phyloP scores from a whole-genome alignment of 2,888 invertebrate genomes.

The Lamellibrachia columna region DNA sequence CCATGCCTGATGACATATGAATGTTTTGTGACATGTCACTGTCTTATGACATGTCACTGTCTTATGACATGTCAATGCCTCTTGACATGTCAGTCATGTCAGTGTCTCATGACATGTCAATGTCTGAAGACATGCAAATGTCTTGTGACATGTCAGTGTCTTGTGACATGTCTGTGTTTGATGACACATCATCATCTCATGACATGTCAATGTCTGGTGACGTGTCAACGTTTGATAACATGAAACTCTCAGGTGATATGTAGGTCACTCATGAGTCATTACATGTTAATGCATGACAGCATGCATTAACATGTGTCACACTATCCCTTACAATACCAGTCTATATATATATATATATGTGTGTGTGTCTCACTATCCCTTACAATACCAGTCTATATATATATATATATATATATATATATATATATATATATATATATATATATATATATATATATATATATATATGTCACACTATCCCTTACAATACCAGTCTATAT shows the following conservation, averaged over 20 bases:
- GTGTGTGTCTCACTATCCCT: too few species aligned
- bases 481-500: too few species aligned
- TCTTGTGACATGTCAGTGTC: neutral
- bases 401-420: neutral
- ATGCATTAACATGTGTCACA: neutral
- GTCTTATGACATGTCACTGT: neutral
- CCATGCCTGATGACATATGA: neutral
- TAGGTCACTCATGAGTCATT: neutral
- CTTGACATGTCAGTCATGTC: neutral
- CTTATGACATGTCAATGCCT: slow-evolving; percentile 20
- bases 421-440: slow-evolving; percentile 20
- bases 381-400: too few species aligned
- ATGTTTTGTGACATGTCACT: neutral
- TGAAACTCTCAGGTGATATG: neutral
- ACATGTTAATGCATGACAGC: neutral
- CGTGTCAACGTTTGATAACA: neutral
- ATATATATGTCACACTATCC: too few species aligned
- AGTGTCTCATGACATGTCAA: neutral
- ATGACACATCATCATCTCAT: neutral
- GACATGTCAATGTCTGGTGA: neutral
- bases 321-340: too few species aligned
- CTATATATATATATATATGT: neutral
- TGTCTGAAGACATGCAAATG: too few species aligned
- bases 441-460: too few species aligned
- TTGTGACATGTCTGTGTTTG: neutral